Conservation (phyloP, 2,888 invertebrate genomes). For the Plutella xylostella region DNA sequence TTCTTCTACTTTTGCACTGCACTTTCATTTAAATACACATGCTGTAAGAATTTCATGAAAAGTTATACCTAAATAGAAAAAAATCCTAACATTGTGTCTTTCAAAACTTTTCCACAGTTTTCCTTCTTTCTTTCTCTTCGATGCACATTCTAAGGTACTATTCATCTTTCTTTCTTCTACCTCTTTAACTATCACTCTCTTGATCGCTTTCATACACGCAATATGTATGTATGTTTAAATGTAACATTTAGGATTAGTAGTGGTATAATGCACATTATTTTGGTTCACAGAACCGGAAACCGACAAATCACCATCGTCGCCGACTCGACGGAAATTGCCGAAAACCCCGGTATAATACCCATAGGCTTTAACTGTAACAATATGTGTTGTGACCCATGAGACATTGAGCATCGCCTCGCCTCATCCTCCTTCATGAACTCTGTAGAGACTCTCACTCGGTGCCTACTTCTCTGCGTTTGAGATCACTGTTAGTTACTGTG, state of each 20-base stretch:
- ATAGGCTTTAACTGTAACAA: conserved; percentile 66
- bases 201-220: background rate
- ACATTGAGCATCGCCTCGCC: conserved; percentile 47
- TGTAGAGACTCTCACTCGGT: conserved; percentile 66
- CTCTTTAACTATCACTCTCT: conserved; percentile 11
- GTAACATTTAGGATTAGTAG: conserved; percentile 17
- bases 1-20: background rate
- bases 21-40: background rate
- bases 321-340: conserved; percentile 94
- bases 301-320: conserved; percentile 90
- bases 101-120: background rate
- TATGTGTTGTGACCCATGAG: conserved; percentile 70
- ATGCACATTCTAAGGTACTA: conserved; percentile 4
- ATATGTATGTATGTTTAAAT: background rate
- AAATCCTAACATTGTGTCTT: background rate
- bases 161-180: conserved; percentile 8
- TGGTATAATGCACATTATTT: conserved; percentile 45
- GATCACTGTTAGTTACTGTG: conserved; percentile 29
- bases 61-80: no score
- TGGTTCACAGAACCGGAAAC: conserved; percentile 81
- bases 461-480: conserved; percentile 61
- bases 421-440: conserved; percentile 40
- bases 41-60: background rate
- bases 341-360: conserved; percentile 95
- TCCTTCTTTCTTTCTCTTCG: conserved; percentile 1